Conservation (phyloP, 2,113 vertebrate genomes). For the Gila orcuttii region DNA sequence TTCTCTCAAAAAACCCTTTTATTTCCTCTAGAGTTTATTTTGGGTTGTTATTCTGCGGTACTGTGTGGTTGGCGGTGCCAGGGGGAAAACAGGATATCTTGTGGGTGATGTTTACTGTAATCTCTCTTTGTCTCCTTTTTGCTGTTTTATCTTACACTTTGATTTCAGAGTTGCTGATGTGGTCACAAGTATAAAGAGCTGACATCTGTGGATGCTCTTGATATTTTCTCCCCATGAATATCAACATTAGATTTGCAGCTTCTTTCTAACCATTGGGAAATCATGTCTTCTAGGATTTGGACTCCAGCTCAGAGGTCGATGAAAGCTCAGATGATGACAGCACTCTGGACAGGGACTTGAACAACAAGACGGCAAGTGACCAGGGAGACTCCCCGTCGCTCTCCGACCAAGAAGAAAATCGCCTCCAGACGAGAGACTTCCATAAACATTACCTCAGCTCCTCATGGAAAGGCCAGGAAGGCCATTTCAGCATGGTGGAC, state of each 20-base stretch:
- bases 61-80: neutral
- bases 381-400: neutral
- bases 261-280: slow-evolving; percentile 11
- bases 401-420: neutral
- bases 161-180: slow-evolving; percentile 9
- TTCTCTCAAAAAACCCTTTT: slow-evolving; percentile 12
- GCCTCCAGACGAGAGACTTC: slow-evolving; percentile 53
- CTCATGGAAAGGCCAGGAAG: slow-evolving; percentile 31
- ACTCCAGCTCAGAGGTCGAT: slow-evolving; percentile 65
- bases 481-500: slow-evolving; percentile 56
- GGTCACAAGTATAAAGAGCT: neutral
- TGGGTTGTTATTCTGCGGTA: slow-evolving; percentile 6
- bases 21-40: slow-evolving; percentile 34
- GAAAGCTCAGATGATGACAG: slow-evolving; percentile 59
- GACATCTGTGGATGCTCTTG: slow-evolving; percentile 4
- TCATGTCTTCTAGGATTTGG: slow-evolving; percentile 73
- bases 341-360: slow-evolving; percentile 17
- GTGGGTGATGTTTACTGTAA: slow-evolving; percentile 42
- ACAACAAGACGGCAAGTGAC: neutral
- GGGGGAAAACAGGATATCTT: slow-evolving; percentile 19
- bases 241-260: slow-evolving; percentile 22
- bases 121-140: neutral
- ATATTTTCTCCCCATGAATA: neutral
- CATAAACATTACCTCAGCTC: slow-evolving; percentile 57
- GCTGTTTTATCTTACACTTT: neutral